phyloP scores from a whole-genome alignment of 2,888 invertebrate genomes.

The Heliconius erato region DNA sequence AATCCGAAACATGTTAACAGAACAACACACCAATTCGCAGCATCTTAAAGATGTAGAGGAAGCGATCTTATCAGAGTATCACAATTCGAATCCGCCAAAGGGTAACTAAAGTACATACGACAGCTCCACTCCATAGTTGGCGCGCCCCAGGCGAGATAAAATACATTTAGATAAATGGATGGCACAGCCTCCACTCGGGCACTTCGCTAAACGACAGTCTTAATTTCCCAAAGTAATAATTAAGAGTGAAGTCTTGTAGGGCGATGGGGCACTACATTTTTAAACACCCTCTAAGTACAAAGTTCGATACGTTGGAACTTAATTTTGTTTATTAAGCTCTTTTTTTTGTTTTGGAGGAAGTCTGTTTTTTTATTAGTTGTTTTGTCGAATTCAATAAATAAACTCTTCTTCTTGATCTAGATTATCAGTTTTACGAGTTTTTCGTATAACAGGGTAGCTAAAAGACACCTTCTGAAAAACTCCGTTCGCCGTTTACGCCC shows the following conservation, averaged over 20 bases:
- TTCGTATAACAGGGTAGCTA: too few species aligned
- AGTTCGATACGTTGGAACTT: constrained; percentile 82
- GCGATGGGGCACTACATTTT: constrained; percentile 81
- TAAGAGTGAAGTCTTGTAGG: constrained; percentile 84
- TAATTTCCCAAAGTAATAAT: constrained; percentile 87
- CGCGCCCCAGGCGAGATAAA: constrained; percentile 79
- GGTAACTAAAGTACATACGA: constrained; percentile 51
- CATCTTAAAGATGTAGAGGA: constrained; percentile 42
- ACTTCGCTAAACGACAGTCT: constrained; percentile 85
- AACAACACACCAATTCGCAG: constrained; percentile 39
- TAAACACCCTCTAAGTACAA: constrained; percentile 83
- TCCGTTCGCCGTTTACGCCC: too few species aligned
- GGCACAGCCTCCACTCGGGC: constrained; percentile 77
- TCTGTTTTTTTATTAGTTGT: constrained; percentile 38
- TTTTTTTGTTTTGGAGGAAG: constrained; percentile 32
- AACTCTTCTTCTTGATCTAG: background rate
- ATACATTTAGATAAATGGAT: constrained; percentile 85
- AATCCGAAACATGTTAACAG: constrained; percentile 20
- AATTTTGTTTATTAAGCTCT: constrained; percentile 80
- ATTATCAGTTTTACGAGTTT: too few species aligned
- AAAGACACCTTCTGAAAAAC: too few species aligned
- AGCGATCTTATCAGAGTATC: constrained; percentile 50
- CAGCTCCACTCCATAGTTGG: constrained; percentile 64
- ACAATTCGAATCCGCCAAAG: constrained; percentile 51
- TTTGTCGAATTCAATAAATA: background rate